A percentile compares a stretch with the other conserved stretches of the same genome.
These are phyloP conservation scores for Protomyctophum bolini DNA, from an alignment of 2,113 vertebrate species.

Conservation along the genomic window DNA sequence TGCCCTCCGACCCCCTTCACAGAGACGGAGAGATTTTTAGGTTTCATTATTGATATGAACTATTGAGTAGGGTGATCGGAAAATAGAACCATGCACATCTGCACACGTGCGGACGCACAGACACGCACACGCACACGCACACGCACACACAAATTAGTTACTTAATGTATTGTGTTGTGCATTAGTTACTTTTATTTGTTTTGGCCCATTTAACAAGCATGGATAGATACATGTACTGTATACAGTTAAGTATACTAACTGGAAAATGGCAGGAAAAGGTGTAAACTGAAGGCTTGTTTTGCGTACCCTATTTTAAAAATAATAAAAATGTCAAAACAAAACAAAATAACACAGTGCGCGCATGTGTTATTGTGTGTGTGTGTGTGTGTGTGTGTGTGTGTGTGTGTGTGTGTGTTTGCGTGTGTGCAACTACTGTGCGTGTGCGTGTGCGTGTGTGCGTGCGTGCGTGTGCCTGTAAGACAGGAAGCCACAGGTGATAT, in stretches of 20 bases:
- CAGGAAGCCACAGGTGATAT: neutral
- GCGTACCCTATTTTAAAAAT: too few relatives aligned
- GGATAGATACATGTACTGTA: too few relatives aligned
- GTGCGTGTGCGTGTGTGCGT: neutral
- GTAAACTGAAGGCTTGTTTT: too few relatives aligned
- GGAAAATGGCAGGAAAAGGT: too few relatives aligned
- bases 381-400: slow-evolving; percentile 9
- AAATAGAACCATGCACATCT: slow-evolving; percentile 51
- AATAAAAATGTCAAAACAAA: too few relatives aligned
- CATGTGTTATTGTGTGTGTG: slow-evolving; percentile 16
- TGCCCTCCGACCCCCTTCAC: slow-evolving; percentile 34
- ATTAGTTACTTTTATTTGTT: too few relatives aligned
- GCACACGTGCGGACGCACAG: neutral
- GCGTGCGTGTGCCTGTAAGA: neutral
- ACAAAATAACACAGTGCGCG: neutral
- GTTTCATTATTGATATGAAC: slow-evolving; percentile 73
- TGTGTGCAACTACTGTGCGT: slow-evolving; percentile 9
- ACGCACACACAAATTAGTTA: too few relatives aligned
- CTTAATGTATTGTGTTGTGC: too few relatives aligned
- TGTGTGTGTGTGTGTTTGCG: slow-evolving; percentile 5
- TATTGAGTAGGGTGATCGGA: slow-evolving; percentile 60
- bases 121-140: too few relatives aligned
- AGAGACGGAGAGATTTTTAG: slow-evolving; percentile 37
- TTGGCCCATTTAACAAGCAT: too few relatives aligned
- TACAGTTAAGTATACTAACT: too few relatives aligned